These are phyloP conservation scores for Vanessa atalanta DNA, from an alignment of 1,140 invertebrate genomes.

Conservation along the genomic window DNA sequence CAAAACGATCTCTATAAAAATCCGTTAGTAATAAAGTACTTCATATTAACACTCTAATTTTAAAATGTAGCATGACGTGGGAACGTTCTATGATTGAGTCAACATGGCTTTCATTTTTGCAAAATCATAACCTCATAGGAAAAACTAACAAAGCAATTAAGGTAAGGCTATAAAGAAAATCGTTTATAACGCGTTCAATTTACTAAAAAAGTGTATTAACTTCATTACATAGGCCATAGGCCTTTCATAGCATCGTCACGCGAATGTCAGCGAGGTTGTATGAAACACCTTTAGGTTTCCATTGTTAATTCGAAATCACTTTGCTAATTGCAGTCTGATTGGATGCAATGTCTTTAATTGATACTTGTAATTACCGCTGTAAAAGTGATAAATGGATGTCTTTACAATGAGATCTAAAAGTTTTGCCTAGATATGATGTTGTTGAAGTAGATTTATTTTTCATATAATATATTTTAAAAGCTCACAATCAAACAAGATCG, in stretches of 20 bases:
- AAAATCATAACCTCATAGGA: not conserved
- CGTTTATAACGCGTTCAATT: constrained; percentile 28
- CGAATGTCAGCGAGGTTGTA: constrained; percentile 29
- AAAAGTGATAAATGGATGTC: not conserved
- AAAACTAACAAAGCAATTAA: constrained; percentile 24
- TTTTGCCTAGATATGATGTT: no score
- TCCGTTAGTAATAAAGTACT: no score
- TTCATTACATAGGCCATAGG: constrained; percentile 10
- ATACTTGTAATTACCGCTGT: not conserved
- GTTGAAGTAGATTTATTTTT: no score
- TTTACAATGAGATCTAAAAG: no score
- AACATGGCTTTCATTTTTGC: not conserved
- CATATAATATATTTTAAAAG: no score
- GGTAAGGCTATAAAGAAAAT: constrained; percentile 26
- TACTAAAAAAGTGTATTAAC: constrained; percentile 32
- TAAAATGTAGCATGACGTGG: no score
- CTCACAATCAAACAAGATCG: no score
- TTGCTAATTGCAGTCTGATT: constrained; percentile 25
- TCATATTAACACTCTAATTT: no score
- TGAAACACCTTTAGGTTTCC: constrained; percentile 26
- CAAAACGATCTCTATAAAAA: no score
- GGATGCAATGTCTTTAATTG: constrained; percentile 14
- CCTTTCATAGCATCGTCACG: constrained; percentile 31
- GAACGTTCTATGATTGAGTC: not conserved
- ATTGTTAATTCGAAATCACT: constrained; percentile 20